phyloP scores from a whole-genome alignment of 2,113 vertebrate genomes.

The Antigone vipio region DNA sequence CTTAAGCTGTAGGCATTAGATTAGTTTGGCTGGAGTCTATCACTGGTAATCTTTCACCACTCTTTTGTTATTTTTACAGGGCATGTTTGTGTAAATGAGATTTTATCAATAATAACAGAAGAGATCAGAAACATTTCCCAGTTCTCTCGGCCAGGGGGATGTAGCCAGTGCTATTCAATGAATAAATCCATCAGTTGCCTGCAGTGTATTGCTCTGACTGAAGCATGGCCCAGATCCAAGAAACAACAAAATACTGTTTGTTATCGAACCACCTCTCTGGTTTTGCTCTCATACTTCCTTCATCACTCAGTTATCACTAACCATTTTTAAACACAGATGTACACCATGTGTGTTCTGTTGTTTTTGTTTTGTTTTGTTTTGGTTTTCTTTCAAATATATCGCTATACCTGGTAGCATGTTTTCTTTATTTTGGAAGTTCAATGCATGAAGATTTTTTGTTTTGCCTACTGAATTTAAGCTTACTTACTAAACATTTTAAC shows the following conservation, averaged over 20 bases:
- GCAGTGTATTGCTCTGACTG: not conserved
- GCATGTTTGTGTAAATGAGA: not conserved
- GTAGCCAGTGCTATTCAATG: not conserved
- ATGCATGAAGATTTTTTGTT: not conserved
- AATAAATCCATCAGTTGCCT: conserved; percentile 38
- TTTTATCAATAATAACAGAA: conserved; percentile 1
- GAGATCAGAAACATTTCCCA: not conserved
- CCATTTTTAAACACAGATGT: not conserved
- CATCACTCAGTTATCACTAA: not conserved
- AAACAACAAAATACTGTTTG: not conserved
- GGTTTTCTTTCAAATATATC: not conserved
- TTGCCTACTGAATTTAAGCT: not conserved
- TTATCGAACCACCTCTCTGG: not conserved
- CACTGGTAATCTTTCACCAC: not conserved
- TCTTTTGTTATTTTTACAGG: not conserved
- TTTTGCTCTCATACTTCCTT: not conserved
- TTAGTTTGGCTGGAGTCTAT: not conserved
- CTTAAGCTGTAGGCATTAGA: not conserved
- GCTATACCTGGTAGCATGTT: not conserved
- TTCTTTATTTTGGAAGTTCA: not conserved
- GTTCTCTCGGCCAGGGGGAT: not conserved
- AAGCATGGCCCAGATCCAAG: not conserved
- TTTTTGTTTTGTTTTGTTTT: not conserved
- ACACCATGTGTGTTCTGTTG: too few species aligned
- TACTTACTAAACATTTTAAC: not conserved